A percentile compares a stretch with the other conserved stretches of the same genome.
phyloP scores from a whole-genome alignment of 2,113 vertebrate genomes.

The Paramormyrops kingsleyae region DNA sequence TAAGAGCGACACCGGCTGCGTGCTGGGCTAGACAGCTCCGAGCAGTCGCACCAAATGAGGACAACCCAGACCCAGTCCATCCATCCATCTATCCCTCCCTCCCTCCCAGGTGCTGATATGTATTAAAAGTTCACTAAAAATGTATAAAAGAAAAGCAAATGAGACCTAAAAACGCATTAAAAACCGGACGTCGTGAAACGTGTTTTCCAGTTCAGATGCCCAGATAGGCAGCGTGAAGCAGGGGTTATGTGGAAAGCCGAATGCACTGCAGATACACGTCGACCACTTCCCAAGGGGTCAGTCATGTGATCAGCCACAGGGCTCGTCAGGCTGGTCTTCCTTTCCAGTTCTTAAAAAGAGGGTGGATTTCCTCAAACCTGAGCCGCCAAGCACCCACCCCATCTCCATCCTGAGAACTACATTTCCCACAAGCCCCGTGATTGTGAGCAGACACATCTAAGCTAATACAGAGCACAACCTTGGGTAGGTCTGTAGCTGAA shows the following conservation, averaged over 20 bases:
- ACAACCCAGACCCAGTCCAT: not conserved
- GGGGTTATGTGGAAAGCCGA: not conserved
- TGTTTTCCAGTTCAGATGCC: conserved; percentile 23
- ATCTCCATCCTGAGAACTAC: not conserved
- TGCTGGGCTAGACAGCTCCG: not conserved
- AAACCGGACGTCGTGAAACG: not conserved
- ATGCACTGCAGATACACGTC: not conserved
- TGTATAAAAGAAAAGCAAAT: conserved; percentile 9
- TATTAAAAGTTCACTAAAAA: conserved; percentile 38
- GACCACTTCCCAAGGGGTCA: not conserved
- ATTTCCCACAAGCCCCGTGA: conserved; percentile 12
- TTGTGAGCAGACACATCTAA: conserved; percentile 39
- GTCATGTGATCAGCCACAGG: not conserved
- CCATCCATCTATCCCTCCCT: conserved; percentile 20
- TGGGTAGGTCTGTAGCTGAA: conserved; percentile 24
- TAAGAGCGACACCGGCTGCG: not conserved
- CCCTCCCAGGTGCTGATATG: conserved; percentile 43
- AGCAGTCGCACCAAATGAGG: not conserved
- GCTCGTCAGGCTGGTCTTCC: not conserved
- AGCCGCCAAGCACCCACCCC: not conserved
- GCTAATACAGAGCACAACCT: conserved; percentile 36
- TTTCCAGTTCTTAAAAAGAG: not conserved
- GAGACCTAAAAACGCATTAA: conserved; percentile 19
- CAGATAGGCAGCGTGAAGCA: not conserved
- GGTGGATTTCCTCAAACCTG: not conserved